These are phyloP conservation scores for Catostylus mosaicus DNA, from an alignment of 30 jellyfish, hydroid and myxozoan species.

Conservation along the genomic window DNA sequence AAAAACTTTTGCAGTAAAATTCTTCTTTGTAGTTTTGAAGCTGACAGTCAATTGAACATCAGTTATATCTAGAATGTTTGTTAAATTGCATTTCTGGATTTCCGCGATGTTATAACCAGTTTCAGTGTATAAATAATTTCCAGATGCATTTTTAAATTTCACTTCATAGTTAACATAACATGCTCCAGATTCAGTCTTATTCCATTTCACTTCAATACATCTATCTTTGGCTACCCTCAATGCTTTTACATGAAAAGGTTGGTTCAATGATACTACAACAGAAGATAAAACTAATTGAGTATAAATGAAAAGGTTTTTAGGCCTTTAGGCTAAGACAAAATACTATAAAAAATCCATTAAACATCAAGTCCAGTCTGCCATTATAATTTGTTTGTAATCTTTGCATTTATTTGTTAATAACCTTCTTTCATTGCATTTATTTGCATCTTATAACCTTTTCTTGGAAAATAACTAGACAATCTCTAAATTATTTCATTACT, in stretches of 20 bases:
- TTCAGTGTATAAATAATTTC: not conserved
- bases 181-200: slow-evolving; percentile 21
- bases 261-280: slow-evolving; percentile 3
- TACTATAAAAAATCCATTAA: no score
- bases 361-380: no score
- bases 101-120: slow-evolving; percentile 4
- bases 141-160: not conserved
- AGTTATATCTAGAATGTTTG: slow-evolving; percentile 17
- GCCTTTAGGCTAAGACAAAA: no score
- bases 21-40: slow-evolving; percentile 16
- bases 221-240: not conserved
- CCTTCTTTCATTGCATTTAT: no score
- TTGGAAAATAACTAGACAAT: no score
- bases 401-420: no score
- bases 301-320: no score
- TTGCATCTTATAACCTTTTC: no score
- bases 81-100: not conserved
- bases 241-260: not conserved
- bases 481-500: no score
- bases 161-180: slow-evolving; percentile 37
- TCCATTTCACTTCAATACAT: slow-evolving; percentile 37
- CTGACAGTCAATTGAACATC: slow-evolving; percentile 19
- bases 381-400: no score
- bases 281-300: no score
- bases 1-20: slow-evolving; percentile 9